Evolutionary conservation across 2,113 vertebrate species (phyloP).

Genomic region (Motacilla alba): DNA sequence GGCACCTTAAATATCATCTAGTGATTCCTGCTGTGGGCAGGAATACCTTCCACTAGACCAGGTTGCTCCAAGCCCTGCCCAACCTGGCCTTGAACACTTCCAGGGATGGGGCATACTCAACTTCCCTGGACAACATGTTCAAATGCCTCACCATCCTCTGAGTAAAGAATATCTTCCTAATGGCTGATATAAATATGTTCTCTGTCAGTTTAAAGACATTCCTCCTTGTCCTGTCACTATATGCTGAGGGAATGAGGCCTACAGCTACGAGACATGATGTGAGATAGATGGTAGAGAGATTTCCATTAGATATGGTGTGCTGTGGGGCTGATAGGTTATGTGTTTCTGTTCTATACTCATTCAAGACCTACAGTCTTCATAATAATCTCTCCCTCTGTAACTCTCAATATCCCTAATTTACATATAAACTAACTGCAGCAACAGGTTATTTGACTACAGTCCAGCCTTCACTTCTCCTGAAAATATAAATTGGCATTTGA

Average conservation of each 20-base stretch:
- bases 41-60: not conserved
- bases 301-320: not conserved
- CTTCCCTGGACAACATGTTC: not conserved
- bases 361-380: not conserved
- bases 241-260: not conserved
- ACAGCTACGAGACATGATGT: not conserved
- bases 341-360: not conserved
- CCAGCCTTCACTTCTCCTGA: not conserved
- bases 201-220: not conserved
- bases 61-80: fast-evolving
- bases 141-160: not conserved
- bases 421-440: not conserved
- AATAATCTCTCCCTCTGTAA: no score
- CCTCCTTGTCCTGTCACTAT: not conserved
- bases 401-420: not conserved
- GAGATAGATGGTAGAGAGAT: not conserved
- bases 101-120: not conserved
- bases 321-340: not conserved
- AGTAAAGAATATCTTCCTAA: not conserved
- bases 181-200: not conserved
- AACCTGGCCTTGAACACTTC: not conserved
- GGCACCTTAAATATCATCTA: not conserved
- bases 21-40: no score
- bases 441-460: not conserved
- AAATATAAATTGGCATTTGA: not conserved